These are phyloP conservation scores for Grantiella picta DNA, from an alignment of 2,113 vertebrate genomes.

Conservation along the genomic window DNA sequence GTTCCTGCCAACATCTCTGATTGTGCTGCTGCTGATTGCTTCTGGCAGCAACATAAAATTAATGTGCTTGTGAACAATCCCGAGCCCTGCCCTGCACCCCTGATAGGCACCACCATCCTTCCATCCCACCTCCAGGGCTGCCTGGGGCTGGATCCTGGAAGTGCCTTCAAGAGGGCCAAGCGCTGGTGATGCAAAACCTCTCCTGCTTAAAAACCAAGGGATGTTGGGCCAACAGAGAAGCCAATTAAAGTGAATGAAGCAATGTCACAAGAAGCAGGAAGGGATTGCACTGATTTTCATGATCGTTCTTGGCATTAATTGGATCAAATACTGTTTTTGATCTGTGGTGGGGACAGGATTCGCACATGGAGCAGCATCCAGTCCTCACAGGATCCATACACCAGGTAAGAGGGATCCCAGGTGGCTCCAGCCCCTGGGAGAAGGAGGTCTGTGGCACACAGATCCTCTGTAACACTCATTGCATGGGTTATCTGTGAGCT, in stretches of 20 bases:
- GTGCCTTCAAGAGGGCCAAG: neutral
- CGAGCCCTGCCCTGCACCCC: neutral
- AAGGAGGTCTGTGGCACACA: neutral
- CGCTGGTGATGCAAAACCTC: neutral
- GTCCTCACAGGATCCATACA: no score
- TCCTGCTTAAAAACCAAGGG: neutral
- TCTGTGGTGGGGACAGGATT: neutral
- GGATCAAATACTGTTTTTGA: neutral
- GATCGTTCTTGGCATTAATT: neutral
- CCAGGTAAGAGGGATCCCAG: accelerated
- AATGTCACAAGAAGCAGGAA: neutral
- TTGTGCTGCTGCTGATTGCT: neutral
- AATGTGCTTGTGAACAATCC: neutral
- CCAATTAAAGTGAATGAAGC: neutral
- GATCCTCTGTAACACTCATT: neutral
- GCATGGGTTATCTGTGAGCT: accelerated
- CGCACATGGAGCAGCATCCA: accelerated
- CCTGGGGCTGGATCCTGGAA: neutral
- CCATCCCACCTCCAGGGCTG: neutral
- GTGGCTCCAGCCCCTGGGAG: neutral
- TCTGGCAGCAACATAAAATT: neutral
- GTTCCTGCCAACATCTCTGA: neutral
- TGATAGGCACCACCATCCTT: neutral
- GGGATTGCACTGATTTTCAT: neutral
- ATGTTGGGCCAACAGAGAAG: neutral